Conservation (phyloP, 2,797 vertebrate genomes). For the Siniperca scherzeri region DNA sequence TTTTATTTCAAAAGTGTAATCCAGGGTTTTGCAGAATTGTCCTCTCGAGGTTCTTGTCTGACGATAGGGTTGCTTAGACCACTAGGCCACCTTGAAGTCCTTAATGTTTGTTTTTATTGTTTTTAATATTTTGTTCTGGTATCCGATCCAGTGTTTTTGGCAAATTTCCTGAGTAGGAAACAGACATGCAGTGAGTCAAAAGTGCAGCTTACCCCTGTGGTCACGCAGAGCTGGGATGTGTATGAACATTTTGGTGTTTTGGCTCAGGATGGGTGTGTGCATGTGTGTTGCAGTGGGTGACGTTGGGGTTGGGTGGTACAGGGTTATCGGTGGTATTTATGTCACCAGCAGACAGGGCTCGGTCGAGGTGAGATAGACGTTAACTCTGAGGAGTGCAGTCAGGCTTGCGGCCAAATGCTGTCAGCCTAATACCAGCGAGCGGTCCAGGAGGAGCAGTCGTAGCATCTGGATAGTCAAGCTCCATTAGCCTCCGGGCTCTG, state of each 20-base stretch:
- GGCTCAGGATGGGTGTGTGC: conserved; percentile 6
- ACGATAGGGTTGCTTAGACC: background rate
- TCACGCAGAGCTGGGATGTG: conserved; percentile 23
- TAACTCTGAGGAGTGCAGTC: conserved; percentile 65
- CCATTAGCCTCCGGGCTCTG: conserved; percentile 81
- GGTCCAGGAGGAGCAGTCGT: conserved; percentile 69
- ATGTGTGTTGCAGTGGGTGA: conserved; percentile 18
- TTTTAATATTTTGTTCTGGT: background rate
- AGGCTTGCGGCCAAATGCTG: conserved; percentile 76
- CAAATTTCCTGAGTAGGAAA: background rate
- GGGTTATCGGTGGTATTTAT: conserved; percentile 64
- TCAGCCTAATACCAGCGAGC: conserved; percentile 70
- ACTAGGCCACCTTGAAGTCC: background rate
- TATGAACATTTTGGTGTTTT: conserved; percentile 25
- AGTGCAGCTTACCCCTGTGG: conserved; percentile 5
- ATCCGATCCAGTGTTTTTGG: background rate
- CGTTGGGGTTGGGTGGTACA: conserved; percentile 39
- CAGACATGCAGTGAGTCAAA: conserved; percentile 29
- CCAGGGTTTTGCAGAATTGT: background rate
- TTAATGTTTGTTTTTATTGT: background rate
- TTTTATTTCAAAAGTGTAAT: background rate
- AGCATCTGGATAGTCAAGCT: conserved; percentile 86
- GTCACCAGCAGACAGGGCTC: conserved; percentile 53
- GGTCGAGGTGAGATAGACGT: conserved; percentile 69
- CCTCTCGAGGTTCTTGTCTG: background rate